phyloP scores from a whole-genome alignment of 2,888 invertebrate genomes.

The Ferdinandea cuprea region DNA sequence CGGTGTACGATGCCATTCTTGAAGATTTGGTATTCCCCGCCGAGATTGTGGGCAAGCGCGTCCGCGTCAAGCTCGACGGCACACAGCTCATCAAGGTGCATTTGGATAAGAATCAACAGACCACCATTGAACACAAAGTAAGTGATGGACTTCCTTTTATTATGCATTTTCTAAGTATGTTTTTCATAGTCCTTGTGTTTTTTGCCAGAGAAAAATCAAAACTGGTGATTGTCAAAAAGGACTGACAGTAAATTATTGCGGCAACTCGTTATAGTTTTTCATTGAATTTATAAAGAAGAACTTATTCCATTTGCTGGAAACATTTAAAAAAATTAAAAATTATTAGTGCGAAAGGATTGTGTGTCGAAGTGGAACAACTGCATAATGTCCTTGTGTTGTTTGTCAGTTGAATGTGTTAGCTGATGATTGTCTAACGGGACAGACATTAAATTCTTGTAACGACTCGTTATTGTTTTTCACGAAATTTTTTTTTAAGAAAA shows the following conservation, averaged over 20 bases:
- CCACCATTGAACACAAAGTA: conserved; percentile 99
- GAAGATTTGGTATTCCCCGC: conserved; percentile 99
- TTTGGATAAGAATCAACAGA: conserved; percentile 98
- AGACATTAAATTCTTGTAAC: conserved; percentile 76
- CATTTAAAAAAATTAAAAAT: conserved; percentile 55
- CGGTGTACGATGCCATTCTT: conserved; percentile 98
- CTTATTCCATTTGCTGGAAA: conserved; percentile 80
- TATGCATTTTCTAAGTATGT: no score
- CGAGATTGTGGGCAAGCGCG: conserved; percentile 99
- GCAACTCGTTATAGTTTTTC: conserved; percentile 80
- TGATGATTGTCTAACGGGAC: conserved; percentile 82
- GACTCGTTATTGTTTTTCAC: conserved; percentile 75
- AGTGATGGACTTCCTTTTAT: conserved; percentile 65
- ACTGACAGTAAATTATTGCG: conserved; percentile 78
- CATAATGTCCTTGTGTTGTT: conserved; percentile 81
- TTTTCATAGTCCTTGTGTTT: conserved; percentile 79
- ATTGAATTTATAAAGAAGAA: conserved; percentile 73
- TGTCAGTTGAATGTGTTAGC: conserved; percentile 76
- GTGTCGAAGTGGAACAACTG: neutral
- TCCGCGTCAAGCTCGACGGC: conserved; percentile 97
- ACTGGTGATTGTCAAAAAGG: conserved; percentile 81
- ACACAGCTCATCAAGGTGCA: conserved; percentile 98
- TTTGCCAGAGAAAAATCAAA: conserved; percentile 78
- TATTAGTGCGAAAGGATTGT: neutral
- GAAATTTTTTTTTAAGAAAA: conserved; percentile 45